Conservation (phyloP, 2,113 vertebrate species). For the Edolisoma coerulescens region DNA sequence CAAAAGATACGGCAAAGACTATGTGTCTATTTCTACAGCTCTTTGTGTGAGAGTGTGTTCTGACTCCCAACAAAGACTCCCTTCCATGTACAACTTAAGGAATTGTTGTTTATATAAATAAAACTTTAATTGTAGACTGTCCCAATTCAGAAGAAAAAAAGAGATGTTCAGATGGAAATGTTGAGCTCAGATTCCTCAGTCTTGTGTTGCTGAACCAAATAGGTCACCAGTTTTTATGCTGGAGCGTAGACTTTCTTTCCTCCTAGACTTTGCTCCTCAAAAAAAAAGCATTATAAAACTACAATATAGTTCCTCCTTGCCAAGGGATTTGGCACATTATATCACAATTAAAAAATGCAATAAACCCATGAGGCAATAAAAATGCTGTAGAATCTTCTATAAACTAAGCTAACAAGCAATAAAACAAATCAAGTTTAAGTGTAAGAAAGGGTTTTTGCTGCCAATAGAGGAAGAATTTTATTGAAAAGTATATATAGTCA, state of each 20-base stretch:
- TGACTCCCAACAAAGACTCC: neutral
- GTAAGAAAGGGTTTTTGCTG: neutral
- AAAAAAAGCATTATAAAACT: neutral
- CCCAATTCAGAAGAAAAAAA: neutral
- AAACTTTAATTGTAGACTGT: neutral
- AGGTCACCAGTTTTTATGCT: neutral
- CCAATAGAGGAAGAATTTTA: constrained; percentile 26
- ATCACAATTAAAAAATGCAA: constrained; percentile 41
- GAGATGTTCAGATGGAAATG: neutral
- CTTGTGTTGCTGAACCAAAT: neutral
- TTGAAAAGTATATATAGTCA: constrained; percentile 13
- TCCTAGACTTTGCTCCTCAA: neutral
- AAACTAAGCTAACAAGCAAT: constrained; percentile 55
- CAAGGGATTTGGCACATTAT: constrained; percentile 24
- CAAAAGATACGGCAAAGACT: neutral
- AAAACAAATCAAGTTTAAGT: constrained; percentile 40
- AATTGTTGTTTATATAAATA: neutral
- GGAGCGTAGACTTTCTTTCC: neutral
- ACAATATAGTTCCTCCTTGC: neutral
- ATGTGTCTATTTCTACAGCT: neutral
- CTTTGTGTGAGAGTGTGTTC: neutral
- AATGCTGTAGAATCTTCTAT: constrained; percentile 24
- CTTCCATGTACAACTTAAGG: neutral
- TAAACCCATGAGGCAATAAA: constrained; percentile 38
- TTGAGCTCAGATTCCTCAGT: neutral